Base-by-base conservation (phyloP, 2,888 invertebrate species). In the Noctuana brunneofusca region DNA sequence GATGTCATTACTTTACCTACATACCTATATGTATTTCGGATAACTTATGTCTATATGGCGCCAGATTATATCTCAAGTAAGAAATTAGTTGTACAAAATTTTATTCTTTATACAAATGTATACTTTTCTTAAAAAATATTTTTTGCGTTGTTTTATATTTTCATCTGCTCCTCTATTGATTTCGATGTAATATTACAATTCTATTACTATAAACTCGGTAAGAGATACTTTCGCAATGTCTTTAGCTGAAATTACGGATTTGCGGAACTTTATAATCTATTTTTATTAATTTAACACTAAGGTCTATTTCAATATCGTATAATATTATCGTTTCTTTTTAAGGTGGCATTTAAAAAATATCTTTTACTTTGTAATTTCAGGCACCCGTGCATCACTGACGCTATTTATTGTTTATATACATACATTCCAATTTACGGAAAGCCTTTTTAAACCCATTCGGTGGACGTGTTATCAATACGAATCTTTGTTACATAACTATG, bases 341-440 rank as follows among this genome's bases (percentile, higher is more conserved):
- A 76, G 78, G 75, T 82, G 80, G 73, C 71, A 72, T 84, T 86
- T 84, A 81, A 89, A 89, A 54, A 84, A 87, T 87, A 89, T 82
- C 59, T 70, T 83, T 80, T 82, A 56, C 30, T 56, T 50, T 50
- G 55, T 63, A 75, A 78, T 79, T 83, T 83, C 81, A 89, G 89
- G 89, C 89, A 90, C 87, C 84, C 79, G 81, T 82, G 77, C 76
- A 77, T 80, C 71, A 76, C 78, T 77, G 76, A 79, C 78, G 82
- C 74, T 63, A 50, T 79, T 74, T 63, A 50, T 79, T 74, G 71
- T 75, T 69, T 71, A 50, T 57, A 24, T 78, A 75, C 78, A 74
- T 78, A 78, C 78, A 70, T 78, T 79, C 80, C 71, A 77, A 73
- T 71, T 71, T 74, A 76, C 71, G 74, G 77, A 80, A 78, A 80